Percentiles rank a stretch among this genome's conserved stretches.
Evolutionary conservation across 2,888 invertebrate species (phyloP).

Genomic region (Antheraea assamensis): DNA sequence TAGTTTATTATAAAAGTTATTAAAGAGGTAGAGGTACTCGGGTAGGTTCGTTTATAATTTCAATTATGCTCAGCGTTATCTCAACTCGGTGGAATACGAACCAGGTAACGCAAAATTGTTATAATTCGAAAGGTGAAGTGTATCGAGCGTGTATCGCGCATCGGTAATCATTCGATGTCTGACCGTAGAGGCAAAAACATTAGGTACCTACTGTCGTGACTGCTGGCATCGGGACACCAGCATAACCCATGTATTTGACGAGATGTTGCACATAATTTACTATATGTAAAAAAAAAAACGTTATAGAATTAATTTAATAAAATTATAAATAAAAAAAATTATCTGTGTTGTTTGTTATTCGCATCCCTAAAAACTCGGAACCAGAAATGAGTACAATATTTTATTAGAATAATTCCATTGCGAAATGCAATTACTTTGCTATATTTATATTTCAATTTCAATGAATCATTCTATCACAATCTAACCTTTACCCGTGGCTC

Average conservation of each 20-base stretch:
- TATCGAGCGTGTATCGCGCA: conserved; percentile 16
- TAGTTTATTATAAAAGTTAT: too few relatives aligned
- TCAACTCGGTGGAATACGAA: too few relatives aligned
- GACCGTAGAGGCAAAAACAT: conserved; percentile 74
- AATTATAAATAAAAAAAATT: conserved; percentile 78
- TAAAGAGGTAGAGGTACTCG: too few relatives aligned
- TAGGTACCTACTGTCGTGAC: conserved; percentile 47
- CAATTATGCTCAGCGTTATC: background rate
- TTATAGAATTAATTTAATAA: conserved; percentile 83
- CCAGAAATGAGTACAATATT: too few relatives aligned
- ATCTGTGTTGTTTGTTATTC: conserved; percentile 42
- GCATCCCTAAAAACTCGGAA: background rate
- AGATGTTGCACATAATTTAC: conserved; percentile 77
- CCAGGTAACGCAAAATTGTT: background rate
- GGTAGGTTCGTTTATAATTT: too few relatives aligned
- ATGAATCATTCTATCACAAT: too few relatives aligned
- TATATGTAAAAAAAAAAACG: conserved; percentile 80
- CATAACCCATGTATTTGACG: conserved; percentile 75
- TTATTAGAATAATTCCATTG: too few relatives aligned
- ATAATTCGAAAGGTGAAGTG: conserved; percentile 13
- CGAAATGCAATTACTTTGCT: too few relatives aligned
- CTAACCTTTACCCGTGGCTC: too few relatives aligned
- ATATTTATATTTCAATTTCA: too few relatives aligned
- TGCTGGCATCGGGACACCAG: conserved; percentile 69
- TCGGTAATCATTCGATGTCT: conserved; percentile 51